phyloP scores from a whole-genome alignment of 2,113 vertebrate genomes.

The Condylura cristata region DNA sequence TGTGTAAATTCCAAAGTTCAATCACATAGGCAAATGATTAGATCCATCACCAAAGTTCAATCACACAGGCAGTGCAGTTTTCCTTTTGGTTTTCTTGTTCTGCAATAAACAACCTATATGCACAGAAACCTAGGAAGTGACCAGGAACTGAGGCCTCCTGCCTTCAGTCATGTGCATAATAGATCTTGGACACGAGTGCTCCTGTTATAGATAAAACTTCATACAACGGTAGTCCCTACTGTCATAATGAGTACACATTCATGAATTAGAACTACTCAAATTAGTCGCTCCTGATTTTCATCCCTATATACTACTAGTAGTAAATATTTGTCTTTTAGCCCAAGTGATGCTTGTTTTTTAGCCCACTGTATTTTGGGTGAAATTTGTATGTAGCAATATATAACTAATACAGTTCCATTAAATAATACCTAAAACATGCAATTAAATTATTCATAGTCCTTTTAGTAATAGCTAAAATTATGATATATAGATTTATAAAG shows the following conservation, averaged over 20 bases:
- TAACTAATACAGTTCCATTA: neutral
- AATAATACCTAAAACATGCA: neutral
- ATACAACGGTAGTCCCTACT: neutral
- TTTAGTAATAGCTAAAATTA: neutral
- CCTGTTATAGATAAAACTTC: neutral
- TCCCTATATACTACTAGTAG: neutral
- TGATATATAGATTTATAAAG: neutral
- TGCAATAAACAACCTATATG: neutral
- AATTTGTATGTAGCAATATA: neutral
- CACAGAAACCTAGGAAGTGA: neutral
- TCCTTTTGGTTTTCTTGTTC: neutral
- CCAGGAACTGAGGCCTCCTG: neutral
- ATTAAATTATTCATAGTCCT: neutral
- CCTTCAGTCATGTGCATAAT: neutral
- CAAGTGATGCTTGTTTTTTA: neutral
- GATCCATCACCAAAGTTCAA: too few relatives aligned
- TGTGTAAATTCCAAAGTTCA: neutral
- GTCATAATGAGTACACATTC: neutral
- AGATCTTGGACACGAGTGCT: neutral
- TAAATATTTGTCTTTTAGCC: neutral
- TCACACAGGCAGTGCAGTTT: neutral
- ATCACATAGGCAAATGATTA: neutral
- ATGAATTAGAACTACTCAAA: neutral
- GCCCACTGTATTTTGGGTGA: neutral
- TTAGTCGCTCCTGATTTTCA: neutral